Evolutionary conservation across 2,113 vertebrate species (phyloP).

Genomic region (Callocephalon fimbriatum): DNA sequence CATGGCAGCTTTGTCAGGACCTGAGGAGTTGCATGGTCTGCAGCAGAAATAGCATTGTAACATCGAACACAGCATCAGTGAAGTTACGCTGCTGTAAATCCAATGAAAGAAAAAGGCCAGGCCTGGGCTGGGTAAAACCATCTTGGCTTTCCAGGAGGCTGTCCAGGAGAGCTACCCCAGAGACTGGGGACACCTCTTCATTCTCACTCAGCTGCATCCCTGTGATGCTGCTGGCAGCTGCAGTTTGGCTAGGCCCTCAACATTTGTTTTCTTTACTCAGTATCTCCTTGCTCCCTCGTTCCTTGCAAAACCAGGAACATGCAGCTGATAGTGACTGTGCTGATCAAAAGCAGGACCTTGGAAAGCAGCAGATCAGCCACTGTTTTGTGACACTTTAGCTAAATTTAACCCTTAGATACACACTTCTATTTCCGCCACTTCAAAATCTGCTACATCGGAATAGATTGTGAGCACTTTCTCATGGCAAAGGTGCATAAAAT

Average conservation of each 20-base stretch:
- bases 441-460: neutral
- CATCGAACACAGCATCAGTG: neutral
- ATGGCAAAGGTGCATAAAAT: neutral
- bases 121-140: neutral
- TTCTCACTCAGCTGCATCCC: neutral
- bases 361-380: neutral
- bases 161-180: neutral
- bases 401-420: neutral
- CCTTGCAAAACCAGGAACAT: neutral
- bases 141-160: neutral
- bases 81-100: neutral
- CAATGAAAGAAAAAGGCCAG: neutral
- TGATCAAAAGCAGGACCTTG: neutral
- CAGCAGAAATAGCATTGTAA: neutral
- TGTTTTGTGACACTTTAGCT: neutral
- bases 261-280: rapidly evolving
- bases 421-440: neutral
- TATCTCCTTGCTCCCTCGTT: neutral
- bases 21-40: neutral
- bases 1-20: rapidly evolving
- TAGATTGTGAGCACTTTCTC: neutral
- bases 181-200: neutral
- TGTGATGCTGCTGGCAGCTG: neutral
- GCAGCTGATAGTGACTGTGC: rapidly evolving
- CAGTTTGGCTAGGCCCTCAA: neutral